Conservation (phyloP, 2,888 invertebrate species). For the Aphodius granarius region DNA sequence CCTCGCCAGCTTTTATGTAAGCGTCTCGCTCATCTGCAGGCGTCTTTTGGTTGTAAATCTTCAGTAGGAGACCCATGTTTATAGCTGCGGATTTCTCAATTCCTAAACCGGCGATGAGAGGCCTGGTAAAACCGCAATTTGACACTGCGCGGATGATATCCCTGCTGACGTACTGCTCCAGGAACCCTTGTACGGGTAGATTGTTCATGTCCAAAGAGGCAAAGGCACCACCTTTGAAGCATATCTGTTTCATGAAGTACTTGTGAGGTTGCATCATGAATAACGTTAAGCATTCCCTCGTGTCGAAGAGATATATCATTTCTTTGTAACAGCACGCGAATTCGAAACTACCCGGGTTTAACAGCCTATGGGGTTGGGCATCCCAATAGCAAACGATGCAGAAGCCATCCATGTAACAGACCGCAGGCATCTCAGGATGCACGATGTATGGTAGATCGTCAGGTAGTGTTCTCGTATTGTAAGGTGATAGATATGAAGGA, state of each 20-base stretch:
- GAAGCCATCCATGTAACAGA: constrained; percentile 58
- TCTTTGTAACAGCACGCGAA: constrained; percentile 57
- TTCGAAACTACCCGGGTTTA: constrained; percentile 54
- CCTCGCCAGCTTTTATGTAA: constrained; percentile 53
- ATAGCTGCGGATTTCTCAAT: constrained; percentile 58
- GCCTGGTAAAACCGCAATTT: constrained; percentile 57
- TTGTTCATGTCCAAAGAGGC: constrained; percentile 54
- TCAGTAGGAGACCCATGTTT: constrained; percentile 61
- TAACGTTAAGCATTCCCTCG: constrained; percentile 54
- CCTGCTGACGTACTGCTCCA: constrained; percentile 63
- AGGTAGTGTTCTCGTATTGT: constrained; percentile 51
- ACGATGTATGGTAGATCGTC: constrained; percentile 54
- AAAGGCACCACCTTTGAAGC: constrained; percentile 47
- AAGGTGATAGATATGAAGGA: constrained; percentile 50
- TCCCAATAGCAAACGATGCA: constrained; percentile 66
- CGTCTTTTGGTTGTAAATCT: constrained; percentile 55
- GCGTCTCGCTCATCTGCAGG: constrained; percentile 42
- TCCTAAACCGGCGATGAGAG: constrained; percentile 63
- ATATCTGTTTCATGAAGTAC: constrained; percentile 56
- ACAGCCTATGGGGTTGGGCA: constrained; percentile 55
- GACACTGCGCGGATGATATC: constrained; percentile 60
- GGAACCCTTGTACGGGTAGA: constrained; percentile 62
- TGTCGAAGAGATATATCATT: constrained; percentile 62
- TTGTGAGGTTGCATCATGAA: constrained; percentile 58
- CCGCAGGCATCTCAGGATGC: constrained; percentile 30